These are phyloP conservation scores for Tenthredo notha DNA, from an alignment of 2,888 invertebrate species.

Conservation along the genomic window DNA sequence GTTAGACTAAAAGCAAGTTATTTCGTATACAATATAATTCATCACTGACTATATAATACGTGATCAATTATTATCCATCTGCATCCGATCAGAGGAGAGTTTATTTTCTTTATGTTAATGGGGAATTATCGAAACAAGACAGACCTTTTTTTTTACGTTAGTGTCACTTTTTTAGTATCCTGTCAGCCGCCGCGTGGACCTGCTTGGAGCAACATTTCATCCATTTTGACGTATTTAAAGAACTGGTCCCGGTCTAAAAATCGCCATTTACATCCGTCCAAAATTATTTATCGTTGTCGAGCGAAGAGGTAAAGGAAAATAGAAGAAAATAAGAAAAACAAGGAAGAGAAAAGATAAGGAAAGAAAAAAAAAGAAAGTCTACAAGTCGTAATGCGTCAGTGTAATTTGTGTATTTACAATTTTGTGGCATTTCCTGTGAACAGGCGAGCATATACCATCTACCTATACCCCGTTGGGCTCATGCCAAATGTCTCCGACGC, in stretches of 20 bases:
- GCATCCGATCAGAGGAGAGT: conserved; percentile 21
- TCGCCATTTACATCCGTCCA: conserved; percentile 45
- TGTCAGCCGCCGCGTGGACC: conserved; percentile 5
- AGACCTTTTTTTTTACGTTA: not conserved
- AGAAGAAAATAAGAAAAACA: not conserved
- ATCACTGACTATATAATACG: conserved; percentile 9
- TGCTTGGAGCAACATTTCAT: conserved; percentile 18
- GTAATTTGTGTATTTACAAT: conserved; percentile 53
- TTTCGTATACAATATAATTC: conserved; percentile 23
- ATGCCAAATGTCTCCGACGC: conserved; percentile 41
- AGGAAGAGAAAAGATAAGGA: not conserved
- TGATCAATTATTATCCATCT: conserved; percentile 33
- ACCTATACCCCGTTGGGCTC: conserved; percentile 43
- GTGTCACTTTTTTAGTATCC: conserved; percentile 28
- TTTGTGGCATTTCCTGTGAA: conserved; percentile 53
- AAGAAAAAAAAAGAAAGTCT: not conserved
- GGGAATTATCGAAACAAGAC: conserved; percentile 4
- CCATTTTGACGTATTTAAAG: conserved; percentile 39
- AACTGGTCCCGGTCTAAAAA: conserved; percentile 16
- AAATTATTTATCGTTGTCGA: conserved; percentile 39
- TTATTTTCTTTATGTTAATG: conserved; percentile 7
- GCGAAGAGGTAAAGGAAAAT: conserved; percentile 1
- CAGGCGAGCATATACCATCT: conserved; percentile 14
- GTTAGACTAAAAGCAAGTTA: conserved; percentile 36
- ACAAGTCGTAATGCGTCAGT: conserved; percentile 51